Evolutionary conservation across 2,888 invertebrate species (phyloP).

Genomic region (Eupeodes luniger): DNA sequence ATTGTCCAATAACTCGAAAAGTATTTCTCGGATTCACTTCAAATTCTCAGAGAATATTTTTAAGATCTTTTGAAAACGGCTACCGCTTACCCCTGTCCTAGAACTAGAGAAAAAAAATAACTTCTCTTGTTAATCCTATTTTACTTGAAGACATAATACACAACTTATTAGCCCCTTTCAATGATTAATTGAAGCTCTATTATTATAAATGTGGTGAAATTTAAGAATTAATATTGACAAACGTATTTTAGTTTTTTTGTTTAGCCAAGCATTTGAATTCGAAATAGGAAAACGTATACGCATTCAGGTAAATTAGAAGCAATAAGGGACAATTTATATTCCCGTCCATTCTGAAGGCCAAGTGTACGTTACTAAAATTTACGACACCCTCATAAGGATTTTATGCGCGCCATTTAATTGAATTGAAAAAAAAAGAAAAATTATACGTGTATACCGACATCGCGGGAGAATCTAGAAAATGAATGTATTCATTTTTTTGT

Average conservation of each 20-base stretch:
- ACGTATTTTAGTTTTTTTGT: not conserved
- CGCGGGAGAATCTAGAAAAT: conserved; percentile 39
- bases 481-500: conserved; percentile 61
- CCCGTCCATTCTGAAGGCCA: not conserved
- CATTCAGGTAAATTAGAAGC: conserved; percentile 69
- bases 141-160: no score
- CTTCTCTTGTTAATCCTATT: no score
- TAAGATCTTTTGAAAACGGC: no score
- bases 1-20: no score
- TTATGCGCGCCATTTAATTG: conserved; percentile 74
- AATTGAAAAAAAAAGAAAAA: conserved; percentile 74
- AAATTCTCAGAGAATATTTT: no score
- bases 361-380: conserved; percentile 59
- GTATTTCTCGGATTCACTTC: no score
- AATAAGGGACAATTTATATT: conserved; percentile 66
- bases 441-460: conserved; percentile 7
- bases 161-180: no score
- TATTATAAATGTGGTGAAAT: no score
- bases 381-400: conserved; percentile 63
- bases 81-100: no score
- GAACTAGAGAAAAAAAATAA: no score
- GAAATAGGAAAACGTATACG: not conserved
- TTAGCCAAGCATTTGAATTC: not conserved
- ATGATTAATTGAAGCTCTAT: no score
- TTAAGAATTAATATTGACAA: no score